Base-by-base conservation (phyloP, 2,113 vertebrate species). In the Neolamprologus devosi region DNA sequence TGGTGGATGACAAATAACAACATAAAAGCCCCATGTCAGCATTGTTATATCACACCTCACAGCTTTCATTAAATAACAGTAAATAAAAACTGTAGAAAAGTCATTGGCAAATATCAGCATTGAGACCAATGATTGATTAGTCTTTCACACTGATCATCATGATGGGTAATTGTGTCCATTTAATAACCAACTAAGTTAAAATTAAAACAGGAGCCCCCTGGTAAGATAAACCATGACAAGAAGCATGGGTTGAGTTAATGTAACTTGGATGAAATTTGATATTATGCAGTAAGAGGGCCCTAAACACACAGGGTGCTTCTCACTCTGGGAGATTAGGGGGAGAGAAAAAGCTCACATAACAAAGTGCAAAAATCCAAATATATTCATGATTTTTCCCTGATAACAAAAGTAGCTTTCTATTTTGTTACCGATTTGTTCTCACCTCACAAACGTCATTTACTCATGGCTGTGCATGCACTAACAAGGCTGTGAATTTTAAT, bases 1-100 rank as follows among this genome's bases (percentile, higher is more conserved):
- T 30, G 11, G 40, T 42, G 21, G 57, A 53, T 73, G 84, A 85
- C 17, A 53, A 83, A 75, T 37, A 3, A 4, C 51, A 33, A 73
- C 28, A 75, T 19, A 73, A 91, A 91, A 86, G 21, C 13, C 78
- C 73, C 45, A 73, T 5, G 37, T 86, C 88, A 47, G 28, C 26
- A 47, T 90, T 83, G 35, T 87, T 23, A 42, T 10, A 45, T 16
- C n/a, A 40, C 11, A 35, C 65, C 49, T 87, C 87, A 80, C 57
- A 80, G 2, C 33, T 91, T 85, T 89, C 54, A 92, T 95, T 95
- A 94, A 95, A 95, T 94, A 85, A 85, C 30, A 30, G 49, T 30
- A 53, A 82, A 80, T 42, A 88, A 83, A 63, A 90, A 83, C 80
- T 60, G 28, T 78, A 83, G 45, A 87, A 86, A 83, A 80, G 21